A percentile compares a stretch with the other conserved stretches of the same genome.
These are phyloP conservation scores for Liparis tanakae DNA, from an alignment of 2,797 vertebrate genomes.

Conservation along the genomic window DNA sequence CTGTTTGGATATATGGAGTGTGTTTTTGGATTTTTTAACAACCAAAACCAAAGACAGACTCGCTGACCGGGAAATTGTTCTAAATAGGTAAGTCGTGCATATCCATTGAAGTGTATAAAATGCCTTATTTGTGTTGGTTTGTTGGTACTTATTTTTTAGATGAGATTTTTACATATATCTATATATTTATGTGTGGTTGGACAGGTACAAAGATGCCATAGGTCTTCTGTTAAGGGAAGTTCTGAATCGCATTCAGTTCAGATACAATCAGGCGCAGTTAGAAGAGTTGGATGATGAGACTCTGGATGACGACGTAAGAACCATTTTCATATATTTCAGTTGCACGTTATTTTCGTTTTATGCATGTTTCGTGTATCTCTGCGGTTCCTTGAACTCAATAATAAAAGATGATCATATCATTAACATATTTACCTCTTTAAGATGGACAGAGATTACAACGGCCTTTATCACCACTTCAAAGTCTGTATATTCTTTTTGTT, in stretches of 20 bases:
- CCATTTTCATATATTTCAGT: not conserved
- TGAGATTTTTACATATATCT: not conserved
- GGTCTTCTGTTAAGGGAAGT: slow-evolving; percentile 94
- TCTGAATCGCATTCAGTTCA: slow-evolving; percentile 95
- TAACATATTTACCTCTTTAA: not conserved
- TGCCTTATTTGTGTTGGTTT: not conserved
- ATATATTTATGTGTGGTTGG: slow-evolving; percentile 16
- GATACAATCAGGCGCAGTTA: slow-evolving; percentile 95
- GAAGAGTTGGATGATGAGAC: slow-evolving; percentile 98
- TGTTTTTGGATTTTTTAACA: slow-evolving; percentile 97
- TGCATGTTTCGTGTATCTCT: not conserved
- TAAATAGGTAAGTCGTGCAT: slow-evolving; percentile 87
- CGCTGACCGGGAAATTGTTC: slow-evolving; percentile 92
- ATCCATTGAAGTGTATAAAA: not conserved
- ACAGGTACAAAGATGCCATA: slow-evolving; percentile 96
- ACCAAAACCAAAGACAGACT: slow-evolving; percentile 96
- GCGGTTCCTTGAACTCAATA: no score
- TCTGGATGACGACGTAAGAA: slow-evolving; percentile 95
- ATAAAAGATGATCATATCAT: not conserved
- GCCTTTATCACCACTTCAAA: not conserved
- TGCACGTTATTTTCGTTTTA: not conserved
- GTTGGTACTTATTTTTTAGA: not conserved
- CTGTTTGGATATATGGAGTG: slow-evolving; percentile 97
- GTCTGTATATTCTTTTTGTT: slow-evolving; percentile 37
- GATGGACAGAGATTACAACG: not conserved